Evolutionary conservation across 2,888 invertebrate species (phyloP), one percentile per base, ranked within the genome.

Genomic region (Brachylomia viminalis): DNA sequence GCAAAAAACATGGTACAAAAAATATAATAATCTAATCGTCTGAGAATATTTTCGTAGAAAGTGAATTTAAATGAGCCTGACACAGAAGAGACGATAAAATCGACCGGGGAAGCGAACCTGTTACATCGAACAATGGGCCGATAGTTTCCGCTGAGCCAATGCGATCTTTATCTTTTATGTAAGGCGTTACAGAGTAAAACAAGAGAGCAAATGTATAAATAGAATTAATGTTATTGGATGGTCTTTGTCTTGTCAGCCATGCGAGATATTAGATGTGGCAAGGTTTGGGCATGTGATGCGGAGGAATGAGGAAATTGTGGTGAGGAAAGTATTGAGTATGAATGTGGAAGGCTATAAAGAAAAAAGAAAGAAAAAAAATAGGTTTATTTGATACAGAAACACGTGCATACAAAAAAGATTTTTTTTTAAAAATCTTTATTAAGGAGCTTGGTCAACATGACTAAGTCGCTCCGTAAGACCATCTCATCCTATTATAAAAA

Each of bases 21-120:
- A 54, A 54, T 52, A 62, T 59, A 49, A 83, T 79, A 86, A 79
- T 70, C 71, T 67, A 82, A 73, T 78, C 77, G 73, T 81, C 80
- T 89, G 88, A 79, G 84, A 89, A 89, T 77, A 84, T 88, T 85
- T 84, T 85, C 59, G 76, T 85, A 87, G 85, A 89, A 90, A 90
- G 87, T 86, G 84, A 81, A 88, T 88, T 87, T 59, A 87, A 88
- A 89, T 80, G 77, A 82, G 76, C 56, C 67, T 82, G 73, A 61
- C 78, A 82, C 73, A 84, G 77, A 79, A 71, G 72, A 74, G 59
- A 73, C 72, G 88, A 88, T 89, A 86, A 72, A 64, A 90, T 90
- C 90, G 81, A 76, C 54, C 82, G 84, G 89, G 88, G 89, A 91
- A 90, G 75, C 85, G 73, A 88, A 90, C 85, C 86, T 81, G 85